These are phyloP conservation scores for Psittacula derbiana DNA, from an alignment of 2,797 vertebrate genomes.

Conservation along the genomic window DNA sequence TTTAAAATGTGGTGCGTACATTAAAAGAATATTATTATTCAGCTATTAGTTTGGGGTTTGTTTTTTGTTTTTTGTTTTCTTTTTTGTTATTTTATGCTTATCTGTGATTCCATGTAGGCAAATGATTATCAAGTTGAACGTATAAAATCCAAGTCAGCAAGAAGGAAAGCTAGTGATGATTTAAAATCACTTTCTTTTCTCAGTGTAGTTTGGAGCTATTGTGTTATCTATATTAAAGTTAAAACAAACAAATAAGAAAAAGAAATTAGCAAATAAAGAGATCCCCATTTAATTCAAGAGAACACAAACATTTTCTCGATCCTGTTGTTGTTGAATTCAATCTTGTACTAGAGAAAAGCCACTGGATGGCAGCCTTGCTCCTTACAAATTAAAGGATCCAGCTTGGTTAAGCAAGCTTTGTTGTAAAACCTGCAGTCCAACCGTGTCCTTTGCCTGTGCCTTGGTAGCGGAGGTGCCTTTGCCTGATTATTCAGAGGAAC, in stretches of 20 bases:
- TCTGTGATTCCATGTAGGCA: background rate
- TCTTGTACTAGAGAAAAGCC: background rate
- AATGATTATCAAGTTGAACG: background rate
- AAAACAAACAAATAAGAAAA: background rate
- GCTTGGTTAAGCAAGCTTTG: background rate
- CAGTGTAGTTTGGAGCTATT: background rate
- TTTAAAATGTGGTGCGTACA: background rate
- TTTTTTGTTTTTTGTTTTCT: accelerated
- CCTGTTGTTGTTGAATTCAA: background rate
- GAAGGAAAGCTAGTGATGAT: background rate
- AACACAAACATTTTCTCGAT: background rate
- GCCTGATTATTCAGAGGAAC: background rate
- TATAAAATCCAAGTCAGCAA: background rate
- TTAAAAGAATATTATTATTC: background rate
- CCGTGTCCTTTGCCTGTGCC: background rate
- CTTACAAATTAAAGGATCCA: background rate
- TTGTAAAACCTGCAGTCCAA: background rate
- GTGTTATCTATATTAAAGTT: background rate
- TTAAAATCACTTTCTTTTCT: background rate
- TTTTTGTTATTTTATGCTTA: background rate
- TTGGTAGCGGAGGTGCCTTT: background rate
- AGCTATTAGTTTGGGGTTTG: background rate
- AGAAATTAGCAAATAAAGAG: background rate
- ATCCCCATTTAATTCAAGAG: background rate
- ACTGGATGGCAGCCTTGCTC: constrained; percentile 73